phyloP scores from a whole-genome alignment of 2,888 invertebrate species.

The Cacoxenus indagator region DNA sequence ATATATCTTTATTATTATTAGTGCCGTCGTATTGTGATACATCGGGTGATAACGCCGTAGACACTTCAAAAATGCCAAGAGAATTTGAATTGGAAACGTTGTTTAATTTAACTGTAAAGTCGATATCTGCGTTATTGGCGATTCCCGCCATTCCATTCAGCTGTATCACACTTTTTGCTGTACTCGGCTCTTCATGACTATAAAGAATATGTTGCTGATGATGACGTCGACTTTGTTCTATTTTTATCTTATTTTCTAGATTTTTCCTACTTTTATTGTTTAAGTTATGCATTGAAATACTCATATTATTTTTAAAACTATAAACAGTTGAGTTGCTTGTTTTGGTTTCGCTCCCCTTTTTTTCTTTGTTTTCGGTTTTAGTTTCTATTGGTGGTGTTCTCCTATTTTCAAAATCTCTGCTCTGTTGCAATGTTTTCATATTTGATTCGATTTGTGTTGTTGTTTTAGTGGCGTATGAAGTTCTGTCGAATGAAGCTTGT shows the following conservation, averaged over 20 bases:
- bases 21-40: too few relatives aligned
- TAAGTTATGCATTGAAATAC: not conserved
- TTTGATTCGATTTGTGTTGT: not conserved
- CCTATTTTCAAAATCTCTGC: not conserved
- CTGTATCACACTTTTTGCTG: not conserved
- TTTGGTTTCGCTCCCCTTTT: too few relatives aligned
- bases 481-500: too few relatives aligned
- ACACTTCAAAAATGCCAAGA: too few relatives aligned
- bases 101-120: too few relatives aligned
- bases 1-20: too few relatives aligned
- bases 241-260: not conserved
- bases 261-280: not conserved
- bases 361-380: not conserved
- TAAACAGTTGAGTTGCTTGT: constrained; percentile 2
- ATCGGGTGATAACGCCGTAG: too few relatives aligned
- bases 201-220: not conserved
- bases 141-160: too few relatives aligned
- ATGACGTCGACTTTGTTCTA: not conserved
- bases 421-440: not conserved
- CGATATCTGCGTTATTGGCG: not conserved
- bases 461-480: not conserved
- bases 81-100: too few relatives aligned
- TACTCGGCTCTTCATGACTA: not conserved
- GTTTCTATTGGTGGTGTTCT: not conserved
- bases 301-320: not conserved